Base-by-base conservation (phyloP, 2,888 invertebrate genomes). In the Epsilonema sp. region DNA sequence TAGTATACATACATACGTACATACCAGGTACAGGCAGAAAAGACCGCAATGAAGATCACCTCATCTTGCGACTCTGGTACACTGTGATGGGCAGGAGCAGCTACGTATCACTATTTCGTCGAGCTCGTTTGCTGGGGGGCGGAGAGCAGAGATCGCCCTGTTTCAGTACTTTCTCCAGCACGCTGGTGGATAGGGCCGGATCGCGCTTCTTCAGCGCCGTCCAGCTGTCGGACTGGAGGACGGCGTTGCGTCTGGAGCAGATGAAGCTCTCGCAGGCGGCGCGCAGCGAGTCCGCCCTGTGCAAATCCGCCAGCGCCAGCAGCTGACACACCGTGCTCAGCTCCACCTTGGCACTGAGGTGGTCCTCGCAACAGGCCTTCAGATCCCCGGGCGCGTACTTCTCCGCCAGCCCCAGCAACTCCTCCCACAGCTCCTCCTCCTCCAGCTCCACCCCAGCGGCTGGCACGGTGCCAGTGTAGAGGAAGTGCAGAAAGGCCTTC, bases 341-440 rank as follows among this genome's bases (percentile, higher is more conserved):
- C 38, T n/a, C 26, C 25, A 51, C 16, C 16, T 45, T n/a, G 20
- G 47, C 45, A 20, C 56, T 52, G 20, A 62, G 49, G 36, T 52
- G 52, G 38, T 59, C 56, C 37, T 62, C 59, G 43, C 61, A 60
- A 1, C 55, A 46, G 22, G 51, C 48, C 52, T 63, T 64, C 26
- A 63, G 47, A 13, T 57, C 54, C n/a, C 52, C 49, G 13, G 64
- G 45, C 19, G 54, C 55, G 53, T 63, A 63, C 46, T 63, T 63
- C 36, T 63, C 63, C 1, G 63, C 56, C n/a, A 63, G 54, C 42
- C 58, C 55, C 50, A 63, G 58, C 38, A 60, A 49, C 37, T 53
- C 49, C 16, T 54, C 49, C 1, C 53, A 3, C 8, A 3, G 26
- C 20, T 21, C 23, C 5, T 37, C 23, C 45, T 37, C 11, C 20